Evolutionary conservation across 2,113 vertebrate species (phyloP).

Genomic region (Calidris pygmaea): DNA sequence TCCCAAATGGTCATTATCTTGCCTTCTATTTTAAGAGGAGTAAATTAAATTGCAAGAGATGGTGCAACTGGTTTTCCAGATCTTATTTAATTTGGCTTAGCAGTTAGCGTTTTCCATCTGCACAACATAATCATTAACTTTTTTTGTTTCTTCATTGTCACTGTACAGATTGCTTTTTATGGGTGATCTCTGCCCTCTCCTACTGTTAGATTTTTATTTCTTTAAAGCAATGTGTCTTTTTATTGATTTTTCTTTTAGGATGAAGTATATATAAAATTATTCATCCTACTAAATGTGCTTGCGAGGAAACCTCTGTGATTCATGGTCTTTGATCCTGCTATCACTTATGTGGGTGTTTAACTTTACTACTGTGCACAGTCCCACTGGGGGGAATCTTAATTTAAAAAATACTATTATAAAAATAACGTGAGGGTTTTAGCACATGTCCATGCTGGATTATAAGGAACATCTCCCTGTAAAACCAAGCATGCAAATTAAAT

Average conservation of each 20-base stretch:
- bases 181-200: slow-evolving; percentile 13
- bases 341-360: slow-evolving; percentile 45
- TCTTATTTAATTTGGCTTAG: slow-evolving; percentile 61
- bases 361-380: slow-evolving; percentile 46
- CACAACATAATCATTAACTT: slow-evolving; percentile 32
- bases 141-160: slow-evolving; percentile 32
- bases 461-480: neutral
- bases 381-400: neutral
- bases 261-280: slow-evolving; percentile 49
- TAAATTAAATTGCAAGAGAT: slow-evolving; percentile 61
- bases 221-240: slow-evolving; percentile 26
- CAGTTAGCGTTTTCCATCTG: slow-evolving; percentile 61
- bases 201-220: slow-evolving; percentile 15
- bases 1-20: slow-evolving; percentile 40
- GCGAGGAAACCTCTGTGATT: slow-evolving; percentile 49
- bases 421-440: neutral
- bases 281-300: slow-evolving; percentile 43
- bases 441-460: neutral
- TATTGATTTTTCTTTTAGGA: slow-evolving; percentile 58
- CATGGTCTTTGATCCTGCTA: slow-evolving; percentile 50
- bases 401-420: neutral
- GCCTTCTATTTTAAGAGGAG: slow-evolving; percentile 53
- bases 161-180: slow-evolving; percentile 14
- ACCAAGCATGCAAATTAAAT: neutral
- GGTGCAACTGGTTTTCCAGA: slow-evolving; percentile 47